A percentile compares a stretch with the other conserved stretches of the same genome.
Conservation (phyloP, 2,113 vertebrate species). For the Neotoma lepida region DNA sequence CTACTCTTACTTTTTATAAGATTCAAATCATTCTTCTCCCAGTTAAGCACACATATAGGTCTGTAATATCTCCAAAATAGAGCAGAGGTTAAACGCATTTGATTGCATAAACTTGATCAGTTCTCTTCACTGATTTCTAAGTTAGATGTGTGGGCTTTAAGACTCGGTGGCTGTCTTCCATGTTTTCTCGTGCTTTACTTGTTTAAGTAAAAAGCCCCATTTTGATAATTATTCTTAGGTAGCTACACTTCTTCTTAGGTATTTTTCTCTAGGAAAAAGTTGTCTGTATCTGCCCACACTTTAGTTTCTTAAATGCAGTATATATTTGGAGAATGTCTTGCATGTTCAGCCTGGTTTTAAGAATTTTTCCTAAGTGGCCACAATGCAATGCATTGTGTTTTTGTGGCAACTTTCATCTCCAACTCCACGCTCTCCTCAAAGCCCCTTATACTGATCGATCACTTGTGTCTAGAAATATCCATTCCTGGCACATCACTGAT, state of each 20-base stretch:
- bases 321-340: slow-evolving; percentile 41
- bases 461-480: slow-evolving; percentile 31
- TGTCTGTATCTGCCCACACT: not conserved
- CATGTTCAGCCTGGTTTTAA: slow-evolving; percentile 17
- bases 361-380: slow-evolving; percentile 45
- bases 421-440: slow-evolving; percentile 23
- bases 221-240: slow-evolving; percentile 34
- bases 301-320: not conserved
- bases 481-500: slow-evolving; percentile 1
- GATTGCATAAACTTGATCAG: slow-evolving; percentile 49
- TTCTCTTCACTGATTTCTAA: slow-evolving; percentile 52
- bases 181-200: slow-evolving; percentile 50
- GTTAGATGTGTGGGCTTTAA: slow-evolving; percentile 11
- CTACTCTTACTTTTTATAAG: slow-evolving; percentile 54
- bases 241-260: not conserved
- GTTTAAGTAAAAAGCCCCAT: slow-evolving; percentile 27
- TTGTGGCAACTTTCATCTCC: not conserved
- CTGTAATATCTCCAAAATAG: slow-evolving; percentile 42
- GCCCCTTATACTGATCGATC: not conserved
- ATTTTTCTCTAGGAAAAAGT: not conserved
- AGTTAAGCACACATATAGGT: slow-evolving; percentile 22
- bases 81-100: slow-evolving; percentile 45
- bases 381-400: slow-evolving; percentile 4
- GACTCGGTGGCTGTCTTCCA: slow-evolving; percentile 19
- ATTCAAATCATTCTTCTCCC: slow-evolving; percentile 25